Base-by-base conservation (phyloP, 53 echinoderm and acorn worm genomes). In the Mesocentrotus franciscanus region DNA sequence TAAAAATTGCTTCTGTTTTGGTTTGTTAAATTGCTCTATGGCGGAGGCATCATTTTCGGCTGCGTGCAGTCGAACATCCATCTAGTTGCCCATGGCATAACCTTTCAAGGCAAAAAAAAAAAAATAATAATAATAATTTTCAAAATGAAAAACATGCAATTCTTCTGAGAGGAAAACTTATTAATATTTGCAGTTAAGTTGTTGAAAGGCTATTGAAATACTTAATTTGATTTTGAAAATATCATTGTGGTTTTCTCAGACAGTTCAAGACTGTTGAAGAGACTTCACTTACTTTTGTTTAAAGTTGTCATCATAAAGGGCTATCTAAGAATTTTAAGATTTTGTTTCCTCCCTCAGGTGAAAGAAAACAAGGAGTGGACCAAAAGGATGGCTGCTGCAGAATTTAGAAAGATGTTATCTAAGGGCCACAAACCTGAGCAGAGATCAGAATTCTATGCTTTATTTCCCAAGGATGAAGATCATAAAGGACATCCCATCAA, bases 291-390 rank as follows among this genome's bases (percentile, higher is more conserved):
- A 68, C 22, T 68, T 24, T 68, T 66, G 49, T 68, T 66, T 66
- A 17, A 68, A 49, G 49, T 24, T 68, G 24, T 8, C 68, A 68
- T 68, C 76, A 30, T 32, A 76, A 75, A 32, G 64, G 20, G 64
- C 64, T 76, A 12, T 76, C n/a, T 14, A 33, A 33, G 30, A 76
- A 32, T 76, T 33, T 30, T 13, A 33, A 30, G 27, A 33, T 33
- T 32, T 76, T 76, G 33, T 10, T 76, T 76, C 4, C 15, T 33
- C 15, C 24, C 62, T 27, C 61, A 90, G 90, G 61, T 90, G 61
- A 90, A 90, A 60, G 90, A 90, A 33, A 90, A 90, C 90, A 90
- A 90, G 90, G 90, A 90, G 17, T 90, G 90, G 90, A 60, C 90
- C 32, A 90, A 90, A 61, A n/a, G 90, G 32, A 90, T 60, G 29